Evolutionary conservation across 2,113 vertebrate genomes (phyloP).

Genomic region (Rhegmatorhina hoffmannsi): DNA sequence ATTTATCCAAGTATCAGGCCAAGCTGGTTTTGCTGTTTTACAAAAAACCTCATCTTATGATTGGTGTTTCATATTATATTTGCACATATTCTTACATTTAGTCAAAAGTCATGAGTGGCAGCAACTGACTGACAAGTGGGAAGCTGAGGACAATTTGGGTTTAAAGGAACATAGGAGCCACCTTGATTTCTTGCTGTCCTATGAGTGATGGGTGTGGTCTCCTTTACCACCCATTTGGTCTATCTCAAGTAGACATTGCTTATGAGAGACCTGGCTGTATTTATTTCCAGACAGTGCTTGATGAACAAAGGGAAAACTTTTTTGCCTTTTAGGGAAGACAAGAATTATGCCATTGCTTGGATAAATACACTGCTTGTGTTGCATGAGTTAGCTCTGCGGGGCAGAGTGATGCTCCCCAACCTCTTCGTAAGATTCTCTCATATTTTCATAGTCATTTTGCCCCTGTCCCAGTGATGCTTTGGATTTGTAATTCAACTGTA

Average conservation of each 20-base stretch:
- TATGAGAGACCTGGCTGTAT: neutral
- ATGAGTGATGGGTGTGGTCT: accelerated
- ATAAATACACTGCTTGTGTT: neutral
- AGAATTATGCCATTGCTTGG: neutral
- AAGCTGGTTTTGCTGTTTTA: neutral
- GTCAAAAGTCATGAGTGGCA: neutral
- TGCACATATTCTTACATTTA: neutral
- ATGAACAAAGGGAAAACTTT: neutral
- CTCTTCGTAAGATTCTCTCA: neutral
- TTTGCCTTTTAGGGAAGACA: neutral
- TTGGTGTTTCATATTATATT: neutral
- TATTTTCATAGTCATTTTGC: neutral
- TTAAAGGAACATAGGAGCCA: neutral
- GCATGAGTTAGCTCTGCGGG: neutral
- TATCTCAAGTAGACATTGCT: neutral
- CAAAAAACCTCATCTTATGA: neutral
- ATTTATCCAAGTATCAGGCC: neutral
- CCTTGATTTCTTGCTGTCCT: neutral
- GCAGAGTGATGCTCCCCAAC: accelerated
- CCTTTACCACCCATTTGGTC: neutral
- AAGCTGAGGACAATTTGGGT: accelerated
- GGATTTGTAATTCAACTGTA: neutral
- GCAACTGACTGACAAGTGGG: neutral
- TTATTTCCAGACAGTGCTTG: neutral
- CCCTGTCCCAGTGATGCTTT: neutral